Conservation (phyloP, 92 coral and sea anemone species). For the Siderastrea siderea region DNA sequence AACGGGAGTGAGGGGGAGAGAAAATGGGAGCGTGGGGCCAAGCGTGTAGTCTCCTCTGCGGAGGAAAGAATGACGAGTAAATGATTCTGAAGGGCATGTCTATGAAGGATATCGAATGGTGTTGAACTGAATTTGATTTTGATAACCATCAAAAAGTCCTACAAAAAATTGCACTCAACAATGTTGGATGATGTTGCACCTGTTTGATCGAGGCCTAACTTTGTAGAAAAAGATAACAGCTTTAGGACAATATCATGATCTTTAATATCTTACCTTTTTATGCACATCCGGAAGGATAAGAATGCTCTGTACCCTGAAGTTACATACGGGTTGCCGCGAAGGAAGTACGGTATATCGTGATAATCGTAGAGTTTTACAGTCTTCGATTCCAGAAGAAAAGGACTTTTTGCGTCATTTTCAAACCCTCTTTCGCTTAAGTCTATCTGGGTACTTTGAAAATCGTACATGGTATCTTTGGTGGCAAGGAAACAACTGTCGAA, state of each 20-base stretch:
- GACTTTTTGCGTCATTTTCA: constrained; percentile 21
- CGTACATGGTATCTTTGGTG: neutral
- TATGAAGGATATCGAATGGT: no score
- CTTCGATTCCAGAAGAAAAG: constrained; percentile 41
- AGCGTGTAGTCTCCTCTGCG: no score
- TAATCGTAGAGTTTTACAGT: constrained; percentile 82
- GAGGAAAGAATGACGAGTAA: no score
- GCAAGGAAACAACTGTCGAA: no score
- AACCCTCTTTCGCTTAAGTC: constrained; percentile 46
- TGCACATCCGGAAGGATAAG: constrained; percentile 80
- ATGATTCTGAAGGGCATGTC: no score
- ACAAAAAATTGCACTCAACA: no score
- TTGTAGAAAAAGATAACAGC: neutral
- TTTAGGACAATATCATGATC: neutral
- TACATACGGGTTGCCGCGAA: constrained; percentile 94
- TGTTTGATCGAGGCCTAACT: no score
- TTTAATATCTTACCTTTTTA: constrained; percentile 75
- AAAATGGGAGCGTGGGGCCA: no score
- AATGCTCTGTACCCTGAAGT: constrained; percentile 96
- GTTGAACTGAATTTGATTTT: no score
- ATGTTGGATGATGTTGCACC: no score
- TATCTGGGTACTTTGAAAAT: neutral
- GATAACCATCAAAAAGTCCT: no score
- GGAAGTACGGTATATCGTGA: constrained; percentile 93
- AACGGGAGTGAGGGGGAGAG: no score